These are phyloP conservation scores for Poeciliopsis occidentalis DNA, from an alignment of 2,113 vertebrate species.

Conservation along the genomic window DNA sequence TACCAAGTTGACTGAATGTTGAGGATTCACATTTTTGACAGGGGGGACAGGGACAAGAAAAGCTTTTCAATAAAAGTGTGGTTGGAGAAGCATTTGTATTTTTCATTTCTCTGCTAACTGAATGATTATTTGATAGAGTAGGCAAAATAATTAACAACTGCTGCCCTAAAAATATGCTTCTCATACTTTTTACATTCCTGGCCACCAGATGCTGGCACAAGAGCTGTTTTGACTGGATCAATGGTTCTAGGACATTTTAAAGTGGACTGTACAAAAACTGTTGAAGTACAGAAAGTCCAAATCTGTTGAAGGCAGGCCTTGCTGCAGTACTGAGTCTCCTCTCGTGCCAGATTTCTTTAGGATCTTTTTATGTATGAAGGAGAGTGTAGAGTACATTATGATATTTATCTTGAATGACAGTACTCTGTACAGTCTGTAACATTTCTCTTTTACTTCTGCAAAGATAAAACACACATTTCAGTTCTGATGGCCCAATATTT, in stretches of 20 bases:
- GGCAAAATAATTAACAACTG: not conserved
- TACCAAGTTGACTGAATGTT: no score
- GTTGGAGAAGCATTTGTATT: not conserved
- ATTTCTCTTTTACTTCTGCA: slow-evolving; percentile 5
- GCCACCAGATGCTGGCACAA: not conserved
- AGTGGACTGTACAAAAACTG: not conserved
- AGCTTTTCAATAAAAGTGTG: not conserved
- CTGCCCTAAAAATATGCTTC: not conserved
- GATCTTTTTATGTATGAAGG: no score
- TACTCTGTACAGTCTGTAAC: slow-evolving; percentile 3
- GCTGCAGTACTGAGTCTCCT: not conserved
- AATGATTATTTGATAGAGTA: not conserved
- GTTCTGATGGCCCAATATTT: slow-evolving; percentile 15
- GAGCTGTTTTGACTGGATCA: not conserved
- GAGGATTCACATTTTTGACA: no score
- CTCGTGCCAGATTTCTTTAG: no score
- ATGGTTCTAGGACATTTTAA: not conserved
- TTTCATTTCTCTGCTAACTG: not conserved
- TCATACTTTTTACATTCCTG: not conserved
- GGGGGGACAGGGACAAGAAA: no score
- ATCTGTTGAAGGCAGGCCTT: not conserved
- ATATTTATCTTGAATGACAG: slow-evolving; percentile 24
- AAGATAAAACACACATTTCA: slow-evolving; percentile 16
- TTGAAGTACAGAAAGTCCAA: not conserved
- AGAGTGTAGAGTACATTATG: slow-evolving; percentile 34